Conservation (phyloP, 2,797 vertebrate genomes). For the Peromyscus eremicus region DNA sequence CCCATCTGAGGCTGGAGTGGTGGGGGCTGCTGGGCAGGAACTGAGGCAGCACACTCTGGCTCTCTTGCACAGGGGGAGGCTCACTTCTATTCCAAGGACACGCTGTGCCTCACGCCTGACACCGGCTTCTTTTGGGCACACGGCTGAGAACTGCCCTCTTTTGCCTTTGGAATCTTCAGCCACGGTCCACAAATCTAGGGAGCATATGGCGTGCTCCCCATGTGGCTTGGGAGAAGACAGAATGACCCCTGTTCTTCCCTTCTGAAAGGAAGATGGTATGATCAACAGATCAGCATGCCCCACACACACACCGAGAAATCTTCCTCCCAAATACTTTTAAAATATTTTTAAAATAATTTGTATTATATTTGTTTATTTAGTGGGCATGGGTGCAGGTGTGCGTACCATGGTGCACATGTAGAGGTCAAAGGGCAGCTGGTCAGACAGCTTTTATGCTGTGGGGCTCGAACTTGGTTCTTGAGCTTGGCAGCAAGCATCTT, state of each 20-base stretch:
- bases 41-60: neutral
- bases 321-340: neutral
- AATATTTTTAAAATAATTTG: neutral
- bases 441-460: neutral
- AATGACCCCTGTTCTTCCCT: neutral
- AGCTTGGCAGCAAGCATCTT: neutral
- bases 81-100: neutral
- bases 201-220: neutral
- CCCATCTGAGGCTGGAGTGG: neutral
- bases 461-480: neutral
- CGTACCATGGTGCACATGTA: neutral
- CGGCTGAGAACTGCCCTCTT: neutral
- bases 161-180: neutral
- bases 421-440: neutral
- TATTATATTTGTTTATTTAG: neutral
- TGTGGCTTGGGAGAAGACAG: neutral
- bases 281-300: neutral
- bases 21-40: neutral
- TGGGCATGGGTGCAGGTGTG: neutral
- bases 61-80: too few species aligned
- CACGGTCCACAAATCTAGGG: neutral
- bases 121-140: neutral
- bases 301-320: neutral
- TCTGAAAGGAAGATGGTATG: neutral
- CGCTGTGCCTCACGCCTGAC: rapidly evolving